Evolutionary conservation across 2,888 invertebrate species (phyloP).

Genomic region (Candidula unifasciata): DNA sequence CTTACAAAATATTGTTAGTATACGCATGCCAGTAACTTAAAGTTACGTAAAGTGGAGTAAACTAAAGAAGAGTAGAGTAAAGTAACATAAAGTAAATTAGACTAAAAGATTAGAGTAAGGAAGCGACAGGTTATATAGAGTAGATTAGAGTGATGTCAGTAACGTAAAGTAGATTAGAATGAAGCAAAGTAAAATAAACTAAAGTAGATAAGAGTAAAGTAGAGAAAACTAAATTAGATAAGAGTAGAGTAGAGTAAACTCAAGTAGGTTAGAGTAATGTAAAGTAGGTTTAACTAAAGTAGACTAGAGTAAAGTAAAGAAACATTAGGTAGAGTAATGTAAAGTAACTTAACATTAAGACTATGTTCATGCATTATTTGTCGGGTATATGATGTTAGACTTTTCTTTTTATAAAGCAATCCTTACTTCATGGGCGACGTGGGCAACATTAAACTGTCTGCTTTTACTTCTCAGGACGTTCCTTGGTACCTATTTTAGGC

Average conservation of each 20-base stretch:
- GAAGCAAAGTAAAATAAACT: conserved; percentile 9
- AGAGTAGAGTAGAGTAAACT: not conserved
- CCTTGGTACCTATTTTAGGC: too few species aligned
- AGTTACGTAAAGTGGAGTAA: conserved; percentile 12
- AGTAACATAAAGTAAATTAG: conserved; percentile 13
- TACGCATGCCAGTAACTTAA: not conserved
- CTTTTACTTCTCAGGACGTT: too few species aligned
- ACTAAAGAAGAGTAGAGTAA: conserved; percentile 12
- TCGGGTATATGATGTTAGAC: too few species aligned
- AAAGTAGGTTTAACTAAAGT: not conserved
- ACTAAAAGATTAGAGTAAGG: conserved; percentile 8
- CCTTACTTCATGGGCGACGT: too few species aligned
- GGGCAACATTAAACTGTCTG: too few species aligned
- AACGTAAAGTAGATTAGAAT: not conserved
- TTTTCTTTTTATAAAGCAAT: too few species aligned
- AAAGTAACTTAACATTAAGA: too few species aligned
- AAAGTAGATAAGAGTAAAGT: conserved; percentile 14
- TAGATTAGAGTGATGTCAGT: not conserved
- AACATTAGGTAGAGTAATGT: not conserved
- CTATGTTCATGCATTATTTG: too few species aligned
- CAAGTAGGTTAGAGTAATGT: not conserved
- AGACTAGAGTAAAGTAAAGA: not conserved
- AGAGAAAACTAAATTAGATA: not conserved
- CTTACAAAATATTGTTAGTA: not conserved
- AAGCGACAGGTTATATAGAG: not conserved